Base-by-base conservation (phyloP, 2,797 vertebrate genomes). In the Dendrocincla tyrannina region DNA sequence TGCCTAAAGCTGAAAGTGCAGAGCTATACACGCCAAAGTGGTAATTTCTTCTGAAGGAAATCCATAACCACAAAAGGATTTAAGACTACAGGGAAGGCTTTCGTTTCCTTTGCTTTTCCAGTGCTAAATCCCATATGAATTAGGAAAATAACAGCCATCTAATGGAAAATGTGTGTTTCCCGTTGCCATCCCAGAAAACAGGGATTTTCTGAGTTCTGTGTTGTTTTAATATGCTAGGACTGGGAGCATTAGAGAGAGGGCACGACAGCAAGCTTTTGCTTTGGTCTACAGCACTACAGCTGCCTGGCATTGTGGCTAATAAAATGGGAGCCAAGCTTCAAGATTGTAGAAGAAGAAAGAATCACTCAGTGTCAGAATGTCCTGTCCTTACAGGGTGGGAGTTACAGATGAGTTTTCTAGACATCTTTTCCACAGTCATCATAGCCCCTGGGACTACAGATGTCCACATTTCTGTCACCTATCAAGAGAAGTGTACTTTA, bases 381-480 rank as follows among this genome's bases (percentile, higher is more conserved):
- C 3, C 30, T 0, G 0, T 60, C 28, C 25, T 67, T 77, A 5
- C 1, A 2, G 42, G 32, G 5, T 67, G 32, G 27, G 33, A 56
- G 25, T 52, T 77, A n/a, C 6, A 46, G 24, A 22, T 14, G 7
- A 28, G 20, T 64, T 84, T 88, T n/a, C 17, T 53, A 46, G 41
- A 39, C 0, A 13, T n/a, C 23, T 63, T 82, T 85, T 85, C 41
- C 22, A 15, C 23, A 16, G 10, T 39, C 10, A 33, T 4, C 47
- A 63, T 73, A 85, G 39, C 28, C 35, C 14, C 17, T 49, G 24
- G 17, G 17, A 44, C 18, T 39, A 3, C 32, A 28, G 19, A 15
- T 76, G 37, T 67, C 52, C 32, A 1, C 24, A 20, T 47, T 74
- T 63, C 46, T 77, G 49, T 68, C 0, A 0, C 33, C 33, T 44